These are phyloP conservation scores for Lasiommata megera DNA, from an alignment of 2,888 invertebrate genomes.

Conservation along the genomic window DNA sequence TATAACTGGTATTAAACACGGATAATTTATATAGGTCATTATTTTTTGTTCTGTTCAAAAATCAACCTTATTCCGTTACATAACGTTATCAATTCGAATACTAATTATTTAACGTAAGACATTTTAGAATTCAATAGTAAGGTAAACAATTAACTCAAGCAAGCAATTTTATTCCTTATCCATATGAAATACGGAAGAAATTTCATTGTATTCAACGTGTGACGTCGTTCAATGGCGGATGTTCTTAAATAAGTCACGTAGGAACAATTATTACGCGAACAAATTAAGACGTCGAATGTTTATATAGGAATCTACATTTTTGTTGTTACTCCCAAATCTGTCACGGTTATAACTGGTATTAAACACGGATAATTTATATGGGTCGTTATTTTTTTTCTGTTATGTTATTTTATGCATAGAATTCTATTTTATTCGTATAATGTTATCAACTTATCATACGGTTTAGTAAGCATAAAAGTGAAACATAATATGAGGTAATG, in stretches of 20 bases:
- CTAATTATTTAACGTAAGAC: constrained; percentile 14
- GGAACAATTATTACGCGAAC: constrained; percentile 8
- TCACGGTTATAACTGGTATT: not conserved
- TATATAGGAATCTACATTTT: not conserved
- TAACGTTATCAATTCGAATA: constrained; percentile 10
- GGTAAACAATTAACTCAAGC: constrained; percentile 31
- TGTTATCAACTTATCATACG: no score
- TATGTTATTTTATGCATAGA: not conserved
- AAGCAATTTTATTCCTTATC: constrained; percentile 7
- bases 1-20: not conserved
- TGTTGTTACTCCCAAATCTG: not conserved
- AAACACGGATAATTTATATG: not conserved
- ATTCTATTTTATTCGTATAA: not conserved
- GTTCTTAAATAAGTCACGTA: constrained; percentile 45
- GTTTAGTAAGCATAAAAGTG: not conserved
- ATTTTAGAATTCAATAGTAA: constrained; percentile 32
- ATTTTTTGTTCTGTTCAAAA: constrained; percentile 7
- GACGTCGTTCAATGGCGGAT: constrained; percentile 32
- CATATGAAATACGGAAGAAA: not conserved
- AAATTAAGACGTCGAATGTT: not conserved
- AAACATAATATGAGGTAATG: not conserved
- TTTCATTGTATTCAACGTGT: constrained; percentile 12
- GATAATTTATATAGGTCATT: not conserved
- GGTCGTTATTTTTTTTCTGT: not conserved
- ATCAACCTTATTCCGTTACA: not conserved